A percentile compares a stretch with the other conserved stretches of the same genome.
phyloP scores from a whole-genome alignment of 1,140 invertebrate species.

The Aplysia californica region DNA sequence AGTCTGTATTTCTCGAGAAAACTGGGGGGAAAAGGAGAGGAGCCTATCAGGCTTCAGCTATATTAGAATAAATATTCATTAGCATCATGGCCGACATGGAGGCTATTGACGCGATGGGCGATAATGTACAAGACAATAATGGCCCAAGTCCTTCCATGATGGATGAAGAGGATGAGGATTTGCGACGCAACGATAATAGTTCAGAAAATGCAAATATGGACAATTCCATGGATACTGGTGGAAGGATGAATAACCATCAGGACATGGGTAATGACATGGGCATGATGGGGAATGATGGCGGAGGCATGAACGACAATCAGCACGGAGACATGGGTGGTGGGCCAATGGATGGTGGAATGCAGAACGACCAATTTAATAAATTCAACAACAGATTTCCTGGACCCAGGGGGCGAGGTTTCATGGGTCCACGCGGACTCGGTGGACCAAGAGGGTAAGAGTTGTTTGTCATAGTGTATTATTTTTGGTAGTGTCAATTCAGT shows the following conservation, averaged over 20 bases:
- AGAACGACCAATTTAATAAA: slow-evolving; percentile 13
- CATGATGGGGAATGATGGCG: slow-evolving; percentile 24
- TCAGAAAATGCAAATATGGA: slow-evolving; percentile 6
- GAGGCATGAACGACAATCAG: not conserved
- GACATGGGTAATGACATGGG: slow-evolving; percentile 18
- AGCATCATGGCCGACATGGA: slow-evolving; percentile 31
- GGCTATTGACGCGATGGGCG: slow-evolving; percentile 26
- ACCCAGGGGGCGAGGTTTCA: slow-evolving; percentile 35
- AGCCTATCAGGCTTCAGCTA: too few relatives aligned
- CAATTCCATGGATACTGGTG: not conserved
- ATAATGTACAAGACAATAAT: slow-evolving; percentile 13
- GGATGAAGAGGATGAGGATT: slow-evolving; percentile 16
- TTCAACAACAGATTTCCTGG: slow-evolving; percentile 38
- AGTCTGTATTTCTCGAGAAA: too few relatives aligned
- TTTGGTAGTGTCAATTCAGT: too few relatives aligned
- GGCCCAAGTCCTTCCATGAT: slow-evolving; percentile 3
- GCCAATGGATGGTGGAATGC: slow-evolving; percentile 25
- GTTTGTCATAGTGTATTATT: too few relatives aligned
- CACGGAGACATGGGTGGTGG: slow-evolving; percentile 27
- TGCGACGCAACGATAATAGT: not conserved
- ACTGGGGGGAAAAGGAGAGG: too few relatives aligned
- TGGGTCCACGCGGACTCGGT: slow-evolving; percentile 33
- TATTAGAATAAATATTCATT: too few relatives aligned
- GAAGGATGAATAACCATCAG: not conserved
- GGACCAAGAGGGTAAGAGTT: slow-evolving; percentile 28